Base-by-base conservation (phyloP, 37 sponge, comb jelly and placozoan genomes). In the Tethya wilhelma region DNA sequence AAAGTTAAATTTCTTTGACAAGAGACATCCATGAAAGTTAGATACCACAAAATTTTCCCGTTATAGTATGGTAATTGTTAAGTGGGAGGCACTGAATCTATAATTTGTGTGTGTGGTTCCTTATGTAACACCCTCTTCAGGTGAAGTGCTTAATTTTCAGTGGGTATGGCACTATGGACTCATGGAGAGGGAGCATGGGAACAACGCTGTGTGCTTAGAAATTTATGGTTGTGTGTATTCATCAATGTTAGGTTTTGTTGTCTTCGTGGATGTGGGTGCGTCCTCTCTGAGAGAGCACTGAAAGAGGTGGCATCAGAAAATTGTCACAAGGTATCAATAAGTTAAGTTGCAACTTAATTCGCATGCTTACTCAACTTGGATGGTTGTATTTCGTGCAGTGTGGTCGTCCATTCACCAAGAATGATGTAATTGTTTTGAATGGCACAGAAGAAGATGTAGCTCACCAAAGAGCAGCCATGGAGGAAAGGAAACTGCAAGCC, bases 181-280 rank as follows among this genome's bases (percentile, higher is more conserved):
- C n/a, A n/a, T n/a, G n/a, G n/a, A n/a, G n/a, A n/a, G n/a, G n/a
- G n/a, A n/a, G n/a, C n/a, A n/a, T n/a, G n/a, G n/a, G n/a, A n/a
- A n/a, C n/a, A n/a, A n/a, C n/a, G n/a, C n/a, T n/a, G n/a, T n/a
- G n/a, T n/a, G n/a, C n/a, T n/a, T n/a, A n/a, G n/a, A n/a, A n/a
- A n/a, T n/a, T n/a, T n/a, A n/a, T n/a, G n/a, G n/a, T n/a, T 63
- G 64, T 63, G 30, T 63, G 9, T 63, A n/a, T n/a, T n/a, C n/a
- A n/a, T n/a, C n/a, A n/a, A n/a, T n/a, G n/a, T n/a, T 37, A 80
- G 86, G 57, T 93, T 93, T 55, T 38, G 73, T 4, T 93, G 62
- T 44, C 59, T 93, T 2, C 77, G 86, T 26, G 67, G 81, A 0
- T 97, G 97, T 87, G 91, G 94, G 9, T 97, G 97, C 89, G 94